Conservation (phyloP, 2,888 invertebrate genomes). For the Tetheella fluctuosa region DNA sequence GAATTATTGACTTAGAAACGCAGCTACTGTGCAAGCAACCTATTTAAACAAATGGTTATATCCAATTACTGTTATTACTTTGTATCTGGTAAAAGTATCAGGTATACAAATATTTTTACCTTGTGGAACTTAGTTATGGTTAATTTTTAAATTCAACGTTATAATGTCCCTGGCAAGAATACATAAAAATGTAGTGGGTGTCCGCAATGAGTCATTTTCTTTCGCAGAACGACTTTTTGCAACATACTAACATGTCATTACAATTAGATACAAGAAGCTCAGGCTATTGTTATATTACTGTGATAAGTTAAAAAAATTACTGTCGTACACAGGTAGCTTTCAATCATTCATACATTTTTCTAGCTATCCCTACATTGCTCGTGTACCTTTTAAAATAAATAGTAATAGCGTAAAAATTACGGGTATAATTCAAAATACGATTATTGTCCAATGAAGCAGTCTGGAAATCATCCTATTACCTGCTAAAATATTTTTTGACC, state of each 20-base stretch:
- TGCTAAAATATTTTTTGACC: too few species aligned
- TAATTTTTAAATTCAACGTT: conserved; percentile 8
- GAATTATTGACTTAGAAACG: conserved; percentile 3
- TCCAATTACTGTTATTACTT: conserved; percentile 2
- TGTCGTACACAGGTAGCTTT: too few species aligned
- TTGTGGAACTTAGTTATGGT: conserved; percentile 9
- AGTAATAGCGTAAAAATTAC: too few species aligned
- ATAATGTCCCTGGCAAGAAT: conserved; percentile 6
- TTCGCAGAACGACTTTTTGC: conserved; percentile 3
- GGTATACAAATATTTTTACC: conserved; percentile 7
- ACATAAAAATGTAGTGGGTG: conserved; percentile 10
- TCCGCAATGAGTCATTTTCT: conserved; percentile 7
- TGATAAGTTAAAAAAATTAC: too few species aligned
- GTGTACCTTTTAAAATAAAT: too few species aligned
- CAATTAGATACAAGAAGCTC: neutral
- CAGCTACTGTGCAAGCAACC: conserved; percentile 6
- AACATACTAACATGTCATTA: neutral
- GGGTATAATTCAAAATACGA: too few species aligned
- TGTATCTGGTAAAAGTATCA: conserved; percentile 6
- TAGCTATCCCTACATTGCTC: too few species aligned
- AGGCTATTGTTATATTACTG: neutral
- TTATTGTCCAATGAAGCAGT: too few species aligned
- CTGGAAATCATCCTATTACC: too few species aligned
- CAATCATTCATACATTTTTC: too few species aligned
- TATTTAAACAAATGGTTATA: conserved; percentile 3